Evolutionary conservation across 2,888 invertebrate genomes (phyloP), one percentile per base, ranked within the genome.

Genomic region (Brachyopa scutellaris): DNA sequence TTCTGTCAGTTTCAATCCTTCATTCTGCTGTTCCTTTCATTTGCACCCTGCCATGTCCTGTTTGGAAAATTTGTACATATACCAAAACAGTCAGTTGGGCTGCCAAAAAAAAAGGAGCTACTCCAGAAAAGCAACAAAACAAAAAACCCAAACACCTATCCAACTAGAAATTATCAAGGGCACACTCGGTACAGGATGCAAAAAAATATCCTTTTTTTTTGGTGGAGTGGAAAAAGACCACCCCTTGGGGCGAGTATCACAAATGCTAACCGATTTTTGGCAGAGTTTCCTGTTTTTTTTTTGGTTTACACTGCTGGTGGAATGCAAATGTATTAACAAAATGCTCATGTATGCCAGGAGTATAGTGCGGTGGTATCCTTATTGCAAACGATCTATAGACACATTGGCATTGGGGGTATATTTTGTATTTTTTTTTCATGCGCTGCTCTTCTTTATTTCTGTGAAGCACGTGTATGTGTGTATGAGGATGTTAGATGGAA

Each of bases 221-320:
- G n/a, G n/a, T n/a, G n/a, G n/a, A n/a, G 1, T 21, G 11, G 21
- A 11, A 11, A 7, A 23, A 11, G 11, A 47, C 13, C 26, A 23
- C n/a, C 47, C 47, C 47, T 49, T 8, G 8, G 47, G 26, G 26
- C 15, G 26, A 26, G 47, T 49, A 15, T 15, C 13, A 8, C 4
- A 29, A 49, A 49, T 29, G 47, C 47, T 26, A 49, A 29, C 47
- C 47, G 26, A 49, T 49, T 49, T 49, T 49, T 49, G 47, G 26
- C 26, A 26, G 47, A 13, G 26, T 47, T 47, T n/a, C 13, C 11
- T 21, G 1, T 7, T 17, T 17, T 19, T 19, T 42, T 42, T 42
- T 9, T n/a, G 3, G 9, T 11, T 42, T 42, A n/a, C n/a, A n/a
- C n/a, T n/a, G 8, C 6, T 19, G 21, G 17, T 45, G 21, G 21